Evolutionary conservation across 2,113 vertebrate species (phyloP).

Genomic region (Chionomys nivalis): DNA sequence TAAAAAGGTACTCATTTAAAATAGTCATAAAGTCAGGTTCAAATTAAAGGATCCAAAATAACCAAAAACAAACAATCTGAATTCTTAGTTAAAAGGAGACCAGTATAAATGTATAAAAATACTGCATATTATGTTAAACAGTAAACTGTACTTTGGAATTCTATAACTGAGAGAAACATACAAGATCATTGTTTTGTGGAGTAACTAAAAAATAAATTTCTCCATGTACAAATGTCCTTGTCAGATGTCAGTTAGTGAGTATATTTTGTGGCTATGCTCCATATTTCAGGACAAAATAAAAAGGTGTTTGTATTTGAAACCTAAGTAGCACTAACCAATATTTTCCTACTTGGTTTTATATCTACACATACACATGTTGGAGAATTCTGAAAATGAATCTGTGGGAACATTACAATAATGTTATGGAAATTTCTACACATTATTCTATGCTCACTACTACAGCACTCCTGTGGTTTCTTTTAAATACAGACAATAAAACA

Average conservation of each 20-base stretch:
- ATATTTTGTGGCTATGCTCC: rapidly evolving
- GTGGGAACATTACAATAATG: not conserved
- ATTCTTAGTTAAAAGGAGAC: not conserved
- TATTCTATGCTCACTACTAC: not conserved
- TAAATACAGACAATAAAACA: not conserved
- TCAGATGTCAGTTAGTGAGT: not conserved
- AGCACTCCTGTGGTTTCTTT: not conserved
- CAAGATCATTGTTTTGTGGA: not conserved
- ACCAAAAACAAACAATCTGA: not conserved
- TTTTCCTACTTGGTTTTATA: not conserved
- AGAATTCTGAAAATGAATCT: not conserved
- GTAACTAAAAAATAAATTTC: not conserved
- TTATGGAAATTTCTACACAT: not conserved
- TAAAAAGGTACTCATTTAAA: not conserved
- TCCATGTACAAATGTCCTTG: not conserved
- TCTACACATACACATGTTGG: not conserved
- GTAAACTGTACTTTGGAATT: not conserved
- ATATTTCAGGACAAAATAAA: not conserved
- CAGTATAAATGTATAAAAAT: not conserved
- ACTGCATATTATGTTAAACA: not conserved
- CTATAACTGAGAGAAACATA: not conserved
- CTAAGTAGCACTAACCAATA: not conserved
- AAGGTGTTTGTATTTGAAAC: not conserved
- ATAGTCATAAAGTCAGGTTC: not conserved
- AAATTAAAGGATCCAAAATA: not conserved